Percentiles rank a stretch among this genome's conserved stretches.
Conservation (phyloP, 2,113 vertebrate species). For the Verasper variegatus region DNA sequence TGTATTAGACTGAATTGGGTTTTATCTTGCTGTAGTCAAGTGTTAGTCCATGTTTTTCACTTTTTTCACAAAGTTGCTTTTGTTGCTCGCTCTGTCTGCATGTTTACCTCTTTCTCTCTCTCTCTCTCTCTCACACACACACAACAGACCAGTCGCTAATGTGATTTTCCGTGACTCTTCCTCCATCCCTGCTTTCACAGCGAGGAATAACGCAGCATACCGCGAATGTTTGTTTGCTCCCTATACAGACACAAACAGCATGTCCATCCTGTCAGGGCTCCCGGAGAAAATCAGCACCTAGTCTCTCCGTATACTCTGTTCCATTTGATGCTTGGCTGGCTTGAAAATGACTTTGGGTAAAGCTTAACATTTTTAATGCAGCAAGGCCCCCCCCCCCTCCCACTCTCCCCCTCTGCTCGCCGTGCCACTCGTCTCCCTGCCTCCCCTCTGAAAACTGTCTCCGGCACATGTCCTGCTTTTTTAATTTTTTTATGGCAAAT, state of each 20-base stretch:
- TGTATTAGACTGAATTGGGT: not conserved
- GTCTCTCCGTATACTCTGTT: slow-evolving; percentile 72
- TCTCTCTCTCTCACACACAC: too few relatives aligned
- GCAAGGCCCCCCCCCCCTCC: slow-evolving; percentile 24
- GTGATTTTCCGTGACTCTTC: slow-evolving; percentile 49
- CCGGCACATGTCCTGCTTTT: slow-evolving; percentile 57
- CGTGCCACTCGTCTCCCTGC: slow-evolving; percentile 12
- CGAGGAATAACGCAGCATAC: slow-evolving; percentile 50
- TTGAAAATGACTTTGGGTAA: slow-evolving; percentile 76
- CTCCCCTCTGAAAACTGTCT: slow-evolving; percentile 60
- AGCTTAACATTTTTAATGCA: slow-evolving; percentile 78
- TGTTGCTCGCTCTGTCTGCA: not conserved
- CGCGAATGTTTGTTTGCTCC: slow-evolving; percentile 53
- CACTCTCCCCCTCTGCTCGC: not conserved
- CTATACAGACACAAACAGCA: slow-evolving; percentile 15
- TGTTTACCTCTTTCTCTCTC: not conserved
- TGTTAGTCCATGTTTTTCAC: not conserved
- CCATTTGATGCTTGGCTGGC: slow-evolving; percentile 77
- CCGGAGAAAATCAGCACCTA: slow-evolving; percentile 59
- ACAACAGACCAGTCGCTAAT: slow-evolving; percentile 16
- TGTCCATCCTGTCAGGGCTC: slow-evolving; percentile 62
- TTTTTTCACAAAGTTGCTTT: too few relatives aligned
- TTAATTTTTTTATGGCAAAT: slow-evolving; percentile 37
- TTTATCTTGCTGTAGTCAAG: not conserved
- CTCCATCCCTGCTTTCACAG: slow-evolving; percentile 50